Percentiles rank a stretch among this genome's conserved stretches.
These are phyloP conservation scores for Amiota mariae DNA, from an alignment of 2,888 invertebrate species.

Conservation along the genomic window DNA sequence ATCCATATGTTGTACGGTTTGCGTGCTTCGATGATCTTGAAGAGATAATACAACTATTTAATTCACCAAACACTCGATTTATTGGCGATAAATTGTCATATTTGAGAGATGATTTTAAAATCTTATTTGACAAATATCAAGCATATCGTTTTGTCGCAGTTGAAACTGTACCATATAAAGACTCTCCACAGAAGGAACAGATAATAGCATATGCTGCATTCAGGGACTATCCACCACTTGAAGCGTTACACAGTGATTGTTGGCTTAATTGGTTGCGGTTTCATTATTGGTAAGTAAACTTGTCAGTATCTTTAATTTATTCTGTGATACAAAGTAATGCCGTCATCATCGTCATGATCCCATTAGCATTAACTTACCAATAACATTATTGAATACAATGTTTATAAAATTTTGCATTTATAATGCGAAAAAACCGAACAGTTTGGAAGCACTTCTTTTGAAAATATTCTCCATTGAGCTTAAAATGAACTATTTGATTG, in stretches of 20 bases:
- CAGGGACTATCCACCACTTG: slow-evolving; percentile 55
- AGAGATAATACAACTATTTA: slow-evolving; percentile 16
- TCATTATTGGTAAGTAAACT: slow-evolving; percentile 59
- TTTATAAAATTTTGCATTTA: slow-evolving; percentile 61
- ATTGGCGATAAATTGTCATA: slow-evolving; percentile 53
- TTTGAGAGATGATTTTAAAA: slow-evolving; percentile 13
- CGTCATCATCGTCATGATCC: background rate
- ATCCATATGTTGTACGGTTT: slow-evolving; percentile 43
- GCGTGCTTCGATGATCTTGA: slow-evolving; percentile 43
- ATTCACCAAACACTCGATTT: slow-evolving; percentile 34
- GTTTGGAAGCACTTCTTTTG: slow-evolving; percentile 45
- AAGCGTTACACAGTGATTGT: slow-evolving; percentile 50
- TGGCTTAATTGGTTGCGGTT: slow-evolving; percentile 63
- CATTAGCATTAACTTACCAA: slow-evolving; percentile 39
- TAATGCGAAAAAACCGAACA: slow-evolving; percentile 34
- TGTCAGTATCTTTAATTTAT: background rate
- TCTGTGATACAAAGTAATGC: background rate
- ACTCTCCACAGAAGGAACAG: too few species aligned
- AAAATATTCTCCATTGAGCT: slow-evolving; percentile 56
- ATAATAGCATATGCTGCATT: slow-evolving; percentile 63
- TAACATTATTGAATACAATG: slow-evolving; percentile 55
- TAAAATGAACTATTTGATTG: slow-evolving; percentile 50
- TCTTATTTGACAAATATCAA: slow-evolving; percentile 49
- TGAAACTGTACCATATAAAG: background rate
- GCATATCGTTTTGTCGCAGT: slow-evolving; percentile 55